Conservation (phyloP, 2,888 invertebrate genomes). For the Dexiosoma caninum region DNA sequence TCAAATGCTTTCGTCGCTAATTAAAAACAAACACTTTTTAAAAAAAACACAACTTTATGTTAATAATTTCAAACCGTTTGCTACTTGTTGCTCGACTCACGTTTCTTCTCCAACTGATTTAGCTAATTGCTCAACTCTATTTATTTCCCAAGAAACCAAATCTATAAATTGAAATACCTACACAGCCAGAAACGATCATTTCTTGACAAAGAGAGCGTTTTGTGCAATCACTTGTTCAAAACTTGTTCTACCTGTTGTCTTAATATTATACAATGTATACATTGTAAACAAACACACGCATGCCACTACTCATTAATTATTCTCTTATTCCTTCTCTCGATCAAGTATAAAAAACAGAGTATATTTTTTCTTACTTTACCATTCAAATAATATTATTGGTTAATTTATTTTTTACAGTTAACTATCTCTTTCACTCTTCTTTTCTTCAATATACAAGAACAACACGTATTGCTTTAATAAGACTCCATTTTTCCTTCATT, state of each 20-base stretch:
- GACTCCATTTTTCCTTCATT: constrained; percentile 46
- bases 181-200: constrained; percentile 47
- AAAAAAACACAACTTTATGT: neutral
- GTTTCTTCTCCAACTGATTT: constrained; percentile 49
- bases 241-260: constrained; percentile 45
- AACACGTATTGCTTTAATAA: neutral
- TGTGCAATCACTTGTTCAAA: constrained; percentile 12
- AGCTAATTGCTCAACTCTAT: neutral
- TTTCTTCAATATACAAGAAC: neutral
- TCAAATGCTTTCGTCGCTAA: neutral
- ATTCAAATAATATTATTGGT: constrained; percentile 23
- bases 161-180: constrained; percentile 1
- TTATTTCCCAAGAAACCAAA: constrained; percentile 44
- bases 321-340: neutral
- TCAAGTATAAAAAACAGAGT: neutral
- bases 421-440: constrained; percentile 24
- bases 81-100: constrained; percentile 38
- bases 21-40: constrained; percentile 1
- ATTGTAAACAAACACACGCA: neutral
- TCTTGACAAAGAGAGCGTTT: constrained; percentile 14
- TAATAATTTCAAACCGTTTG: constrained; percentile 15
- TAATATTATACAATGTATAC: neutral
- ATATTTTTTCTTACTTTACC: neutral
- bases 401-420: neutral
- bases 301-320: no score